Evolutionary conservation across 2,797 vertebrate genomes (phyloP).

Genomic region (Miichthys miiuy): DNA sequence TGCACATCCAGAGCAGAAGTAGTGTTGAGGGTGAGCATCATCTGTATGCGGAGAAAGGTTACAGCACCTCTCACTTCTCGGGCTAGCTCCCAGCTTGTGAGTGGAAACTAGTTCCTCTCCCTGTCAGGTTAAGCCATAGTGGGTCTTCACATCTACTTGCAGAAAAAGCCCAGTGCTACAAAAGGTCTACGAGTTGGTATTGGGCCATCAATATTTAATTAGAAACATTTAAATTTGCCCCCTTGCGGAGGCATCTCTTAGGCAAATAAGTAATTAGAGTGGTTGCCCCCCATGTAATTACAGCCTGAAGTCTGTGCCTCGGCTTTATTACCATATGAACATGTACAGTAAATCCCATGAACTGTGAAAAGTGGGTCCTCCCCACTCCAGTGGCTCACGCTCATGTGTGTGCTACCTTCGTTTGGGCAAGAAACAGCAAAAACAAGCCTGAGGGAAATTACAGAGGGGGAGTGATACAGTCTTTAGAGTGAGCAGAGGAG

Average conservation of each 20-base stretch:
- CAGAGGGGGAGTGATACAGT: slow-evolving; percentile 2
- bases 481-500: slow-evolving; percentile 25
- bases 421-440: slow-evolving; percentile 34
- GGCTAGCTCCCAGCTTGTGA: slow-evolving; percentile 12
- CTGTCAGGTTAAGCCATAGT: slow-evolving; percentile 9
- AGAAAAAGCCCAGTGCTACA: slow-evolving; percentile 27
- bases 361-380: slow-evolving; percentile 65
- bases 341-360: slow-evolving; percentile 65
- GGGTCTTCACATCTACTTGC: slow-evolving; percentile 37
- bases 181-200: slow-evolving; percentile 55
- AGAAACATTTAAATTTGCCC: slow-evolving; percentile 76
- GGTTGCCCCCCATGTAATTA: slow-evolving; percentile 80
- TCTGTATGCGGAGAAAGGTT: slow-evolving; percentile 18
- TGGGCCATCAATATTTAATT: slow-evolving; percentile 79
- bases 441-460: slow-evolving; percentile 41
- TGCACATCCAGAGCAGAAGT: slow-evolving; percentile 3
- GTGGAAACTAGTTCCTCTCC: slow-evolving; percentile 37
- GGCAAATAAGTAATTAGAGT: slow-evolving; percentile 81
- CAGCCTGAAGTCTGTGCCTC: slow-evolving; percentile 68
- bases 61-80: slow-evolving; percentile 2
- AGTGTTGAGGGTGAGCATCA: slow-evolving; percentile 23
- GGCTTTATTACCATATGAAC: slow-evolving; percentile 76
- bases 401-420: slow-evolving; percentile 10
- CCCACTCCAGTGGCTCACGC: slow-evolving; percentile 49
- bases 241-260: slow-evolving; percentile 72